A percentile compares a stretch with the other conserved stretches of the same genome.
These are phyloP conservation scores for Megaleporinus macrocephalus DNA, from an alignment of 2,113 vertebrate species.

Conservation along the genomic window DNA sequence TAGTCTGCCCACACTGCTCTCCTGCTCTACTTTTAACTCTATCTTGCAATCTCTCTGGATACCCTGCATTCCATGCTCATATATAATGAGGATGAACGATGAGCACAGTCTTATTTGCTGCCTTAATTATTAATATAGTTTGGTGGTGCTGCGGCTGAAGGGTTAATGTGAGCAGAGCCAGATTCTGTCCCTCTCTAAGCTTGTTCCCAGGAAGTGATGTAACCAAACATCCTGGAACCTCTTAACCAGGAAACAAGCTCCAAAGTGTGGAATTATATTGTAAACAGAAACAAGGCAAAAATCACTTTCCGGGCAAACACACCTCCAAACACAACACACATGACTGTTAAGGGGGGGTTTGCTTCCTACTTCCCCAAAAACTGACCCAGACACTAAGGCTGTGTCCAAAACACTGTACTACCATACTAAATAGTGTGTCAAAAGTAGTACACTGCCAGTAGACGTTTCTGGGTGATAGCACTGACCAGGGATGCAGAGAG, in stretches of 20 bases:
- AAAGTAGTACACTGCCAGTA: not conserved
- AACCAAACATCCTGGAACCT: constrained; percentile 60
- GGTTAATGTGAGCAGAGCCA: constrained; percentile 42
- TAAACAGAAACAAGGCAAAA: constrained; percentile 64
- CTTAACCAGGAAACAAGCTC: constrained; percentile 47
- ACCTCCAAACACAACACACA: not conserved
- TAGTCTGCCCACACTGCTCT: not conserved
- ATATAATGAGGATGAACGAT: not conserved
- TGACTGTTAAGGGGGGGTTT: not conserved
- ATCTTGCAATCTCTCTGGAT: not conserved
- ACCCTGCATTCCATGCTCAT: not conserved
- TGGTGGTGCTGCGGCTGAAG: not conserved
- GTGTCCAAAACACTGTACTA: no score
- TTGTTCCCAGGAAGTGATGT: constrained; percentile 54
- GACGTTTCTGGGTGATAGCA: not conserved
- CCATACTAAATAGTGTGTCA: no score
- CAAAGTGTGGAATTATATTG: constrained; percentile 42
- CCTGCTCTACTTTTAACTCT: not conserved
- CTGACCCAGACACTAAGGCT: not conserved
- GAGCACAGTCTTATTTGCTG: not conserved
- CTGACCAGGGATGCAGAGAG: no score
- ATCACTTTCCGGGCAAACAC: constrained; percentile 51
- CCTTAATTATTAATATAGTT: not conserved
- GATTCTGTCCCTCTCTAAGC: constrained; percentile 47
- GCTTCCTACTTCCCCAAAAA: not conserved